Conservation (phyloP, 2,797 vertebrate species). For the Loris lydekkerianus region DNA sequence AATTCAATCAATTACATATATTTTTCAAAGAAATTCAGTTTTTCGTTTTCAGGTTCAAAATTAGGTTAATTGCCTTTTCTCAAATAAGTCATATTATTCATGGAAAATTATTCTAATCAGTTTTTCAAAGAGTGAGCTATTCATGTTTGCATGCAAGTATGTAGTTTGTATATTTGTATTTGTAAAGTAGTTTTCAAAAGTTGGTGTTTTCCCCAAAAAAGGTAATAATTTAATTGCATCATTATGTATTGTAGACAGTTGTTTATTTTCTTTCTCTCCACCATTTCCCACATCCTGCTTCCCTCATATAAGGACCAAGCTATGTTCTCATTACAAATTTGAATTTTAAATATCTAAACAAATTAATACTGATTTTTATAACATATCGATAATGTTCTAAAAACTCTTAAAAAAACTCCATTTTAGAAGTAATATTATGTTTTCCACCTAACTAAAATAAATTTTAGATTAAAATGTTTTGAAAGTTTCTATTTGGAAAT, state of each 20-base stretch:
- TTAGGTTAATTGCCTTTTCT: not conserved
- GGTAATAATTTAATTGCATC: not conserved
- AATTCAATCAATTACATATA: too few species aligned
- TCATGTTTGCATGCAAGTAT: not conserved
- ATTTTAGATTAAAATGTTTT: conserved; percentile 37
- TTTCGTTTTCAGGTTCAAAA: not conserved
- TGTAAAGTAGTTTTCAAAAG: not conserved
- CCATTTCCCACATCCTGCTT: not conserved
- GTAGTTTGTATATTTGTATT: not conserved
- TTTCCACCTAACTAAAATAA: conserved; percentile 23
- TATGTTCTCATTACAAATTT: conserved; percentile 28
- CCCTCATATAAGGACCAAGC: not conserved
- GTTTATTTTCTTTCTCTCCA: conserved; percentile 25
- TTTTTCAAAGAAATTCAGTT: not conserved
- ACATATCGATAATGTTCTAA: not conserved
- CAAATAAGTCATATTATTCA: not conserved
- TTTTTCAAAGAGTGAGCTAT: not conserved
- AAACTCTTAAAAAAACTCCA: not conserved
- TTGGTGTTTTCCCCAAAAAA: not conserved
- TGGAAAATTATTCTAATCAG: not conserved
- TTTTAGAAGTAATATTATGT: not conserved
- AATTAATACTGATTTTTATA: conserved; percentile 12
- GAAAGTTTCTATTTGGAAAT: not conserved
- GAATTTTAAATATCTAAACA: conserved; percentile 19
- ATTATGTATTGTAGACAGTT: not conserved